Evolutionary conservation across 1,140 invertebrate genomes (phyloP), one percentile per base, ranked within the genome.

Genomic region (Drosophila parabipectinata): DNA sequence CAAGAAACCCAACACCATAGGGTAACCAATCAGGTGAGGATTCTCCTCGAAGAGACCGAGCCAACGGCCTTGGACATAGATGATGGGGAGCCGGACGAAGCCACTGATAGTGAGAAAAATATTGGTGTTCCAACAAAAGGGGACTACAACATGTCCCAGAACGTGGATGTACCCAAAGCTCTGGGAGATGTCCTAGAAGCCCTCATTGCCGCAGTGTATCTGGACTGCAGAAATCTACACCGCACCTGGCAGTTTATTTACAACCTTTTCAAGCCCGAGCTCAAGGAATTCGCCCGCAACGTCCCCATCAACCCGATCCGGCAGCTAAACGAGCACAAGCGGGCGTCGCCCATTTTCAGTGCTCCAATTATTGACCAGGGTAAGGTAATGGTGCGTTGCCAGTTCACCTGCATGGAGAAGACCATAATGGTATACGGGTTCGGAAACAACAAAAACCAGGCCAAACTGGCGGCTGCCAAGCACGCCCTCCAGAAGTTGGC

Each of bases 171-270:
- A 0, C 98, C 98, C 0, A 99, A 99, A 94, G 92, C 91, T n/a
- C 93, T 99, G 10, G 98, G 98, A 3, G 98, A 99, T 92, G 93
- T 99, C 48, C 97, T 98, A 92, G 98, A 99, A 92, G 97, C 98
- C 0, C 87, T 98, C 0, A 95, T 96, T 53, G 98, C 98, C 6
- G 98, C 98, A 0, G 95, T 99, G 66, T 99, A 96, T 90, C 91
- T 99, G 8, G 98, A 99, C 93, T 95, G 95, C 89, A 96, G 96
- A 82, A 93, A 95, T 89, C 90, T 99, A n/a, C 90, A 95, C 7
- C 93, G 92, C 3, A 96, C 97, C 0, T 99, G 98, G 98, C 92
- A 93, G 24, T 94, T 99, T 0, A 94, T 97, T 68, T 97, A 96
- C 83, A 91, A 90, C 21, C 91, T 97, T 1, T 96, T 97, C 94